These are phyloP conservation scores for Podarcis cretensis DNA, from an alignment of 2,113 vertebrate species.

Conservation along the genomic window DNA sequence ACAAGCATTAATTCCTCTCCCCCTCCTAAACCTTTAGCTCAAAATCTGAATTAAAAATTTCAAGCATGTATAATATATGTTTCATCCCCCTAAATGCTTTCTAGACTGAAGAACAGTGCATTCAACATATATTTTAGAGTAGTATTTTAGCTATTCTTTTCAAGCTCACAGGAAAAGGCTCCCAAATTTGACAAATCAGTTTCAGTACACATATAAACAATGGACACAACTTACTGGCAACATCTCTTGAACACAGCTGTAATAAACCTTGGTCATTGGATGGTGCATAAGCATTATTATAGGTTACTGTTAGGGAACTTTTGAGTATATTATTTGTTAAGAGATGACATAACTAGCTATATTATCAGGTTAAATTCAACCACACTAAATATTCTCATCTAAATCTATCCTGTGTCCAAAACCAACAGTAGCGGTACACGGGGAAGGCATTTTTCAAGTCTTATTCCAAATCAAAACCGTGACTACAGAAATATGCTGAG, in stretches of 20 bases:
- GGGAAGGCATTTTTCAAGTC: not conserved
- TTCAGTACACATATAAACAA: not conserved
- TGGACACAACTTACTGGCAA: not conserved
- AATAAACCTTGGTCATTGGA: not conserved
- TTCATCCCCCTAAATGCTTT: constrained; percentile 1
- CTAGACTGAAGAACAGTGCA: not conserved
- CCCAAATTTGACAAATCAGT: constrained; percentile 4
- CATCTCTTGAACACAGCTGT: not conserved
- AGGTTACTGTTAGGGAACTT: constrained; percentile 2
- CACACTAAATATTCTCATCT: not conserved
- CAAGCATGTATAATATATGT: constrained; percentile 41
- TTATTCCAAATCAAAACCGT: not conserved
- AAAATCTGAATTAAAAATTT: not conserved
- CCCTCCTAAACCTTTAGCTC: not conserved
- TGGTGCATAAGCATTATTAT: not conserved
- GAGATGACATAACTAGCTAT: rapidly evolving
- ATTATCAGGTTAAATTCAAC: not conserved
- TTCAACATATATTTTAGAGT: not conserved
- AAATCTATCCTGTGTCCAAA: not conserved
- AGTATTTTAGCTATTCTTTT: not conserved
- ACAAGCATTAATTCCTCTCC: not conserved
- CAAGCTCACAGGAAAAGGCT: not conserved
- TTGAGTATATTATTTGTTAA: not conserved
- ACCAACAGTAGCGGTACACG: not conserved
- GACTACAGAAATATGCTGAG: not conserved